Base-by-base conservation (phyloP, 2,888 invertebrate species). In the Oligia fasciuncula region DNA sequence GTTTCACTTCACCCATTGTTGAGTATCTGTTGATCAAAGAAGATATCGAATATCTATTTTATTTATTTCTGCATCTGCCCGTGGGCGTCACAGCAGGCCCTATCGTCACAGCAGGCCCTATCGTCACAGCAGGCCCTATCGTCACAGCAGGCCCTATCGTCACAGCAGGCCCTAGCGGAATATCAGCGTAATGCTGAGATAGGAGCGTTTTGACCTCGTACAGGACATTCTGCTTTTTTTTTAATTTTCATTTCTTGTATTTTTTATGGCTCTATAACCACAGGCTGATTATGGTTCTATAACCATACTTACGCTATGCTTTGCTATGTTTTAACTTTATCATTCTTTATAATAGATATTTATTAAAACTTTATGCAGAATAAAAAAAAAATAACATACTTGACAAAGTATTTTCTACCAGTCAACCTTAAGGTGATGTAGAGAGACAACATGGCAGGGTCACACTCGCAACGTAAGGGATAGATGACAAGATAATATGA, bases 1-100 rank as follows among this genome's bases (percentile, higher is more conserved):
- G 88, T 79, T 91, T 90, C 19, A 92, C 81, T n/a, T 92, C 95
- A 13, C 86, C 87, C 94, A 94, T 94, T 43, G 68, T 90, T 89
- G 81, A 77, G 69, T 67, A 83, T 84, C 83, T 85, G 76, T 0
- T 5, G 43, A n/a, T 11, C 35, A 35, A 6, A 43, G 40, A 66
- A 43, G 40, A 8, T 43, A 23, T 23, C 6, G 23, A 5, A 23
- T 23, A 43, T 23, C 23, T 40, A 19, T 19, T 40, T 35, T 35
- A 17, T 19, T 35, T 40, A 19, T 1, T 65, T 65, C 19, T 65
- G 35, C 4, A 35, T 35, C 35, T 65, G 4, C 35, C 9, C 35
- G 8, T 17, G 1, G 19, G n/a, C 14, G n/a, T n/a, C 62, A 63
- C 65, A 35, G 11, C 46, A 46, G 46, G 11, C 46, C 46, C 46